A percentile compares a stretch with the other conserved stretches of the same genome.
Evolutionary conservation across 2,797 vertebrate genomes (phyloP).

Genomic region (Aplochiton taeniatus): DNA sequence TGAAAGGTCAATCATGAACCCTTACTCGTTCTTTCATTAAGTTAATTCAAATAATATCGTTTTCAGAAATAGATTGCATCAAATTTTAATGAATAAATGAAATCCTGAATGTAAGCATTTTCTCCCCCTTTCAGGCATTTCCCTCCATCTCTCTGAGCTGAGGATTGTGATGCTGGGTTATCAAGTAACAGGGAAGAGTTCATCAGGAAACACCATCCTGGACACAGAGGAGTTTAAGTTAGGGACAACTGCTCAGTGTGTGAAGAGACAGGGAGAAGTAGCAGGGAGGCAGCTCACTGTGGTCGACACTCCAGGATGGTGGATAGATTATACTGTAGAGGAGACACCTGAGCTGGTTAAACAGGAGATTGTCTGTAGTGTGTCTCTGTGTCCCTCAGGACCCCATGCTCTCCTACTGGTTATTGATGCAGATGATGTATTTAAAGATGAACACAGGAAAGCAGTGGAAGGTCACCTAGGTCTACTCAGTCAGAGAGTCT

Average conservation of each 20-base stretch:
- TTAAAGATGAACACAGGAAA: conserved; percentile 50
- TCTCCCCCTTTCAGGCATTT: no score
- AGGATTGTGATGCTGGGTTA: no score
- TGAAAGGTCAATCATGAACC: no score
- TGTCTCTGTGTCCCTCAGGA: conserved; percentile 39
- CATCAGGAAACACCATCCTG: no score
- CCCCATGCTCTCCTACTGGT: conserved; percentile 57
- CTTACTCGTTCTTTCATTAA: no score
- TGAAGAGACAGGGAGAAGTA: conserved; percentile 31
- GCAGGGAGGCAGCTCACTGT: conserved; percentile 40
- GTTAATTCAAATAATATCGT: no score
- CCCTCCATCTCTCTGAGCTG: no score
- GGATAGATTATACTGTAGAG: conserved; percentile 51
- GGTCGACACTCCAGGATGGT: conserved; percentile 66
- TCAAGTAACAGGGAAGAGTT: no score
- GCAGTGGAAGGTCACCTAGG: conserved; percentile 50
- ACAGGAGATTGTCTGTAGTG: conserved; percentile 46
- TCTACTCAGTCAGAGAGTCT: conserved; percentile 43
- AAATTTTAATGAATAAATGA: no score
- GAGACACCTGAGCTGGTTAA: conserved; percentile 52
- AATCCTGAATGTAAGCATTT: no score
- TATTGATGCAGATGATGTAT: conserved; percentile 51
- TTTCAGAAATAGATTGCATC: no score
- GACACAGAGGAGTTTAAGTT: no score
- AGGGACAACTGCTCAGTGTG: conserved; percentile 33